Percentiles rank a stretch among this genome's conserved stretches.
phyloP scores from a whole-genome alignment of 2,888 invertebrate species.

The Invenusta paracnida region DNA sequence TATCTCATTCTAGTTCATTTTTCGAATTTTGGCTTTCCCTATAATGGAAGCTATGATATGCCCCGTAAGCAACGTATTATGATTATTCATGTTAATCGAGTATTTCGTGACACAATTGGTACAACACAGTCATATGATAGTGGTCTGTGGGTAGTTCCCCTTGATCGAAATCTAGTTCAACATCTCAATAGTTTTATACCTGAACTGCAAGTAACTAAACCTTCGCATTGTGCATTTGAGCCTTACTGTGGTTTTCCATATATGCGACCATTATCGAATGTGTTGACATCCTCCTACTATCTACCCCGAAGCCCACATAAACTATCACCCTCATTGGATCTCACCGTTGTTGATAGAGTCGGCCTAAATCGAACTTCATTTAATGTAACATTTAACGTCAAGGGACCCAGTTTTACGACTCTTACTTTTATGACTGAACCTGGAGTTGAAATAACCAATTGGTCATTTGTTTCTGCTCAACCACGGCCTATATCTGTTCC shows the following conservation, averaged over 20 bases:
- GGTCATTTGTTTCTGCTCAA: neutral
- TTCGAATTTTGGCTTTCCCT: slow-evolving; percentile 27
- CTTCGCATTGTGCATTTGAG: neutral
- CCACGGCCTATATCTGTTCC: neutral
- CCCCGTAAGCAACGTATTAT: slow-evolving; percentile 35
- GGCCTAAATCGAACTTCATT: neutral
- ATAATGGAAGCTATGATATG: slow-evolving; percentile 1
- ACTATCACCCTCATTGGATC: neutral
- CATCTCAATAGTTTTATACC: neutral
- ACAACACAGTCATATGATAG: slow-evolving; percentile 15
- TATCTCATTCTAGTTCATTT: slow-evolving; percentile 24
- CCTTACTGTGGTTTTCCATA: slow-evolving; percentile 5
- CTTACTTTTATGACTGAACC: neutral
- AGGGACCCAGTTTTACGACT: neutral
- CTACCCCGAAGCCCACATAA: neutral
- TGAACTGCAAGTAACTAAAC: neutral
- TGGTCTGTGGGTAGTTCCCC: slow-evolving; percentile 31
- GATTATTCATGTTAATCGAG: slow-evolving; percentile 29
- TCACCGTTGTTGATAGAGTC: neutral
- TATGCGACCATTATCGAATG: neutral
- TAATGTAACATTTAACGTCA: neutral
- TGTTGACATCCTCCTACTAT: neutral
- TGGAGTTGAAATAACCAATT: neutral
- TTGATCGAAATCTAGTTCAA: slow-evolving; percentile 30
- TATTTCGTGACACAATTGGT: slow-evolving; percentile 20